A percentile compares a stretch with the other conserved stretches of the same genome.
phyloP scores from a whole-genome alignment of 23 tunicate genomes.

The Styela plicata region DNA sequence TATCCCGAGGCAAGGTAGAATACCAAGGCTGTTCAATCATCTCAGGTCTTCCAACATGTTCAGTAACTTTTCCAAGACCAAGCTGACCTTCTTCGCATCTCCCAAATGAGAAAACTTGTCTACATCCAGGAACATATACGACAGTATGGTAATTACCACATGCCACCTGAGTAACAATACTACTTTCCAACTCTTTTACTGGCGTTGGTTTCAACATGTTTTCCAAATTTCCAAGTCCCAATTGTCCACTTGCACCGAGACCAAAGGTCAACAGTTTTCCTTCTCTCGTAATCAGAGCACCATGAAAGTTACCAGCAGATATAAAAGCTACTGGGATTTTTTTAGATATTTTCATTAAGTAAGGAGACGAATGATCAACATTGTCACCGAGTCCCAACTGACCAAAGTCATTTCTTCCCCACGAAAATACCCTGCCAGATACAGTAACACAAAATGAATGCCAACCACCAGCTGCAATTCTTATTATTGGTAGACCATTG shows the following conservation, averaged over 20 bases:
- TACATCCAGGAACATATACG: conserved; percentile 29
- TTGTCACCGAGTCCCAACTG: conserved; percentile 81
- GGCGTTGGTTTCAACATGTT: conserved; percentile 36
- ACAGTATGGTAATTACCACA: conserved; percentile 76
- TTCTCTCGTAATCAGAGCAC: conserved; percentile 48
- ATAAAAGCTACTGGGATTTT: conserved; percentile 42
- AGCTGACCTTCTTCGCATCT: conserved; percentile 51
- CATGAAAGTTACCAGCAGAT: conserved; percentile 66
- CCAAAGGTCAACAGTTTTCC: conserved; percentile 90
- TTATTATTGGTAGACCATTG: conserved; percentile 59
- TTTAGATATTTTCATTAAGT: conserved; percentile 39
- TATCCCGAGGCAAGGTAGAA: neutral
- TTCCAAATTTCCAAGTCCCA: conserved; percentile 60
- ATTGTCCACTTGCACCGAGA: conserved; percentile 67
- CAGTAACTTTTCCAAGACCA: conserved; percentile 23
- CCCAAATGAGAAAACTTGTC: conserved; percentile 67
- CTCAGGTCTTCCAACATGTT: neutral
- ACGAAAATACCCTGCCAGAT: conserved; percentile 82
- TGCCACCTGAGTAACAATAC: conserved; percentile 57
- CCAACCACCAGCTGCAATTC: conserved; percentile 64
- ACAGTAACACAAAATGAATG: conserved; percentile 70
- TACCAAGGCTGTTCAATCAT: neutral
- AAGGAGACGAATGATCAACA: conserved; percentile 28
- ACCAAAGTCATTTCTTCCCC: conserved; percentile 95
- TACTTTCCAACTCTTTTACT: conserved; percentile 85